These are phyloP conservation scores for Aradophagus sp. DNA, from an alignment of 1,140 invertebrate species.

Conservation along the genomic window DNA sequence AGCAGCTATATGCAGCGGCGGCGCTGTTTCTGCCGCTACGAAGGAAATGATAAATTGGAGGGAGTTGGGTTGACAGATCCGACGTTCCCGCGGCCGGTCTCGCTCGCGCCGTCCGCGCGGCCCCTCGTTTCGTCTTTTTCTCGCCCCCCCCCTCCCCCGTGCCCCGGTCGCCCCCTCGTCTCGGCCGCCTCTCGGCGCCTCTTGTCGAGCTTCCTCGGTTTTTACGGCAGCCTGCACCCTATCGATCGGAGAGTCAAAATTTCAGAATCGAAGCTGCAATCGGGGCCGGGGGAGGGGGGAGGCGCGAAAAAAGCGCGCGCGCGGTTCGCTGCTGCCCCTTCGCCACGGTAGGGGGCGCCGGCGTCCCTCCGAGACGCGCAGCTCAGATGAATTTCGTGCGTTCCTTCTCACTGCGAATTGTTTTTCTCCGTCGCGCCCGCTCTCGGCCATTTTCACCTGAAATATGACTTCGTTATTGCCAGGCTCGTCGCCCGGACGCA, in stretches of 20 bases:
- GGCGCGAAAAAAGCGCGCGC: constrained; percentile 59
- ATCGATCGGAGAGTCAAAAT: constrained; percentile 74
- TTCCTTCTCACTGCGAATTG: constrained; percentile 57
- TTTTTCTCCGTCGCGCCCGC: constrained; percentile 55
- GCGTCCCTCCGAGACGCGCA: constrained; percentile 57
- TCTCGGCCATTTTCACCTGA: constrained; percentile 41
- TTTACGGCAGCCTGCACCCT: constrained; percentile 65
- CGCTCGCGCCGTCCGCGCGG: constrained; percentile 1
- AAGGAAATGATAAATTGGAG: constrained; percentile 67
- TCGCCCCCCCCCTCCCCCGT: constrained; percentile 27
- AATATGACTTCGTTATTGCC: constrained; percentile 68
- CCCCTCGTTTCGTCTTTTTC: constrained; percentile 11
- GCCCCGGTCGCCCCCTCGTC: constrained; percentile 35
- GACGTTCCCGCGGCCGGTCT: constrained; percentile 28
- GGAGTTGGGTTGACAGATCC: constrained; percentile 62
- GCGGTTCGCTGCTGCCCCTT: constrained; percentile 50
- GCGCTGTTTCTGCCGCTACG: constrained; percentile 52
- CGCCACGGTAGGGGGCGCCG: constrained; percentile 26
- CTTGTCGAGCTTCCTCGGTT: constrained; percentile 58
- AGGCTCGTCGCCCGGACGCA: constrained; percentile 42
- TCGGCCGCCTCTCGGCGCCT: constrained; percentile 51
- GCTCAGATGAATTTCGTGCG: constrained; percentile 51
- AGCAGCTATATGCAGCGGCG: constrained; percentile 55
- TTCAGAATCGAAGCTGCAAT: constrained; percentile 66
- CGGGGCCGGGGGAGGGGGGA: constrained; percentile 53